phyloP scores from a whole-genome alignment of 2,113 vertebrate species.

The Fregetta grallaria region DNA sequence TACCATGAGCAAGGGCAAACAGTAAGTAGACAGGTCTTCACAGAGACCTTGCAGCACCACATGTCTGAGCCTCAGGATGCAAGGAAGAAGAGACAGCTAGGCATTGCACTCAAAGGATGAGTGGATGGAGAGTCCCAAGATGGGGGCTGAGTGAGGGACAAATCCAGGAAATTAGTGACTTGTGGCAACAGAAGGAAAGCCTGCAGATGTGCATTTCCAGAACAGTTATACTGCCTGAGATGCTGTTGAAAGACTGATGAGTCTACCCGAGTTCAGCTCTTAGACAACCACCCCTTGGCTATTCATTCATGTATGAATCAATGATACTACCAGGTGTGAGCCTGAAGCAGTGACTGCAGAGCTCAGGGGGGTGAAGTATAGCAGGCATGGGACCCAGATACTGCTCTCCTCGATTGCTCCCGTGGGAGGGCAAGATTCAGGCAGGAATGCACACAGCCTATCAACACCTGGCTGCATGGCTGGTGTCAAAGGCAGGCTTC shows the following conservation, averaged over 20 bases:
- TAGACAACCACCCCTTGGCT: not conserved
- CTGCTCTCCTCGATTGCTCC: not conserved
- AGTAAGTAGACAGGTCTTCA: not conserved
- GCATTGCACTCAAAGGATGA: not conserved
- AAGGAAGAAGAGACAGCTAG: not conserved
- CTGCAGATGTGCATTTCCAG: not conserved
- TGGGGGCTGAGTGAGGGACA: not conserved
- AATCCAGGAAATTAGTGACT: not conserved
- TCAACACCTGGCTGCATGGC: not conserved
- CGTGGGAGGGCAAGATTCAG: not conserved
- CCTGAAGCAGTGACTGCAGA: not conserved
- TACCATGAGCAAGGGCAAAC: fast-evolving
- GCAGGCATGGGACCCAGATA: not conserved
- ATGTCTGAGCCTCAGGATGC: not conserved
- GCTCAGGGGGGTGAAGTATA: fast-evolving
- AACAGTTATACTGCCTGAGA: not conserved
- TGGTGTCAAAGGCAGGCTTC: not conserved
- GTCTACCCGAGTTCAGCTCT: not conserved
- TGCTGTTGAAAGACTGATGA: not conserved
- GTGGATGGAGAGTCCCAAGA: not conserved
- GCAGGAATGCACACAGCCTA: not conserved
- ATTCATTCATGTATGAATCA: not conserved
- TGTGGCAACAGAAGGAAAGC: not conserved
- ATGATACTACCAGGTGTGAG: not conserved
- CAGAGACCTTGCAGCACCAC: not conserved